Percentiles rank a stretch among this genome's conserved stretches.
These are phyloP conservation scores for Notospermus geniculatus DNA, from an alignment of 1,140 invertebrate genomes.

Conservation along the genomic window DNA sequence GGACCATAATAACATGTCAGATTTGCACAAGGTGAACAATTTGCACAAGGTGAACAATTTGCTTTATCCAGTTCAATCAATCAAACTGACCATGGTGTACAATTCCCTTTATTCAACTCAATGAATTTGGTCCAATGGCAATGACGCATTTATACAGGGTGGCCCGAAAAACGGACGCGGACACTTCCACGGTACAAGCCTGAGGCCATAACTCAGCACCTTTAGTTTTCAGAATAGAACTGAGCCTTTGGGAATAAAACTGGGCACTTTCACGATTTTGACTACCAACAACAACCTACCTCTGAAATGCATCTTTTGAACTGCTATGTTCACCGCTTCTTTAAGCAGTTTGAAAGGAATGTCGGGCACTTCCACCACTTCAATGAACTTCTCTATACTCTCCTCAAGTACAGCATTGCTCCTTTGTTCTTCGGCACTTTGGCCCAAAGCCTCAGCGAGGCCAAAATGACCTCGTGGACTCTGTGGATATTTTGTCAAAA, in stretches of 20 bases:
- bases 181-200: neutral
- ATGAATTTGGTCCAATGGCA: too few species aligned
- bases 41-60: too few species aligned
- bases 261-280: too few species aligned
- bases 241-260: too few species aligned
- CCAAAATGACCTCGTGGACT: slow-evolving; percentile 65
- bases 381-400: slow-evolving; percentile 65
- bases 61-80: too few species aligned
- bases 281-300: neutral
- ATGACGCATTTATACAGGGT: too few species aligned
- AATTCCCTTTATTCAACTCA: too few species aligned
- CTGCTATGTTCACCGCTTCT: neutral
- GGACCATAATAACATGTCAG: too few species aligned
- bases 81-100: too few species aligned
- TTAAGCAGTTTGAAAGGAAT: neutral
- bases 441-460: slow-evolving; percentile 65
- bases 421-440: slow-evolving; percentile 64
- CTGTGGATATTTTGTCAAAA: slow-evolving; percentile 60
- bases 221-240: too few species aligned
- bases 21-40: too few species aligned
- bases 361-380: neutral
- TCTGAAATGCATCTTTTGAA: slow-evolving; percentile 2
- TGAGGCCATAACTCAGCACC: neutral
- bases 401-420: slow-evolving; percentile 70
- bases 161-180: neutral